A percentile compares a stretch with the other conserved stretches of the same genome.
Conservation (phyloP, 1,140 invertebrate species). For the Lutraria rhynchaena region DNA sequence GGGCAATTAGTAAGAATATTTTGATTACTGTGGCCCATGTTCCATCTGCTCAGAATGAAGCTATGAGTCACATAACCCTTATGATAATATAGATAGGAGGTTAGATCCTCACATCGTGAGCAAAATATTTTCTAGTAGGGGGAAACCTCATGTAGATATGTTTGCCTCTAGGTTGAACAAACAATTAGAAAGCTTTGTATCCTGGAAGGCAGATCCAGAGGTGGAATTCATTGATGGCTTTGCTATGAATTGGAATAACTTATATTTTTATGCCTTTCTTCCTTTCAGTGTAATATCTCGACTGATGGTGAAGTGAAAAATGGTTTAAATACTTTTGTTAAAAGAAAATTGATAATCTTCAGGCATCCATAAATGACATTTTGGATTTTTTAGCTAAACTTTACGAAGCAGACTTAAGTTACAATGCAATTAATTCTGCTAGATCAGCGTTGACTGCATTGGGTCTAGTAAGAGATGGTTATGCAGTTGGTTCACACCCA, state of each 20-base stretch:
- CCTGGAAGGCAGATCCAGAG: constrained; percentile 57
- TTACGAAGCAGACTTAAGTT: constrained; percentile 19
- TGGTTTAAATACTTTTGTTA: constrained; percentile 25
- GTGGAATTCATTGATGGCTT: constrained; percentile 55
- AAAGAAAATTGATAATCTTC: background rate
- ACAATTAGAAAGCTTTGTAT: constrained; percentile 49
- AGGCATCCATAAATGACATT: background rate
- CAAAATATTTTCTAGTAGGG: background rate
- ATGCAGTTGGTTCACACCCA: constrained; percentile 27
- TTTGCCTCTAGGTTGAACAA: constrained; percentile 60
- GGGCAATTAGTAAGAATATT: constrained; percentile 14
- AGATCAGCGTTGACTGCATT: constrained; percentile 37
- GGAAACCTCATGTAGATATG: constrained; percentile 39
- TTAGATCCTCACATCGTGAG: constrained; percentile 23
- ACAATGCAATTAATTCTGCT: constrained; percentile 58
- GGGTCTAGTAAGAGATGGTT: constrained; percentile 11
- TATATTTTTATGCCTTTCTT: constrained; percentile 47
- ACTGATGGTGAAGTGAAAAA: constrained; percentile 21
- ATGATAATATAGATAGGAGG: constrained; percentile 55
- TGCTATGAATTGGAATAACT: constrained; percentile 38
- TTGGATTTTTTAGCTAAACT: constrained; percentile 14
- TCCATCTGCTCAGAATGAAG: constrained; percentile 35
- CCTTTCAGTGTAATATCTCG: constrained; percentile 48
- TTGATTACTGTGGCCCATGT: constrained; percentile 37
- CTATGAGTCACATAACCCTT: constrained; percentile 19